These are phyloP conservation scores for Otolemur garnettii DNA, from an alignment of 2,113 vertebrate genomes.

Conservation along the genomic window DNA sequence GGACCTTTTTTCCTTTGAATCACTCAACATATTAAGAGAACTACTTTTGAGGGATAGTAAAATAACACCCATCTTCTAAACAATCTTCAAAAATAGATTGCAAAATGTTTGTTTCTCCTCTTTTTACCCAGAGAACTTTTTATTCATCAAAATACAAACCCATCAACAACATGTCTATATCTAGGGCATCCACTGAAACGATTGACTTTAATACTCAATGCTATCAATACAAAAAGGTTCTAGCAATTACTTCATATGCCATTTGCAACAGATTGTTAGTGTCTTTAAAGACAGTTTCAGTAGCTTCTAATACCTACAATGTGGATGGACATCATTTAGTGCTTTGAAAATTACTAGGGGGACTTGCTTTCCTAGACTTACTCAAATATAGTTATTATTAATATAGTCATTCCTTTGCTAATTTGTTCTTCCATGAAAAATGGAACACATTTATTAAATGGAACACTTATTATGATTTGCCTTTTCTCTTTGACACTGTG, in stretches of 20 bases:
- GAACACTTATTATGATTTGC: background rate
- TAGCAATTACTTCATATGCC: conserved; percentile 45
- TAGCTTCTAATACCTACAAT: background rate
- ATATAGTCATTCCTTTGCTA: background rate
- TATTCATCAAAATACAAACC: conserved; percentile 30
- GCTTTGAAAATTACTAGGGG: conserved; percentile 39
- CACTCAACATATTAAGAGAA: conserved; percentile 53
- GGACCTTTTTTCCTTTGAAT: background rate
- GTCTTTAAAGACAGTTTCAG: conserved; percentile 12
- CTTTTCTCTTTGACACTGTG: background rate
- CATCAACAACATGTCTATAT: background rate
- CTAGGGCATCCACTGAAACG: background rate
- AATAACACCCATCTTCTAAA: background rate
- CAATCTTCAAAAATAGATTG: conserved; percentile 37
- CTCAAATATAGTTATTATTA: conserved; percentile 31
- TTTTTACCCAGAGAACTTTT: background rate
- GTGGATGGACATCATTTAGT: background rate
- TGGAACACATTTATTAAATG: background rate
- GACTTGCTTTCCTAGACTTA: background rate
- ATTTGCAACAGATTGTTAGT: conserved; percentile 35
- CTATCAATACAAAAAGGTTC: conserved; percentile 6
- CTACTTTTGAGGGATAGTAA: background rate
- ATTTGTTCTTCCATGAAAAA: conserved; percentile 23
- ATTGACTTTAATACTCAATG: conserved; percentile 15
- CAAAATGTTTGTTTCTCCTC: conserved; percentile 10